A percentile compares a stretch with the other conserved stretches of the same genome.
Conservation (phyloP, 2,888 invertebrate genomes). For the Aproaerema taeniolella region DNA sequence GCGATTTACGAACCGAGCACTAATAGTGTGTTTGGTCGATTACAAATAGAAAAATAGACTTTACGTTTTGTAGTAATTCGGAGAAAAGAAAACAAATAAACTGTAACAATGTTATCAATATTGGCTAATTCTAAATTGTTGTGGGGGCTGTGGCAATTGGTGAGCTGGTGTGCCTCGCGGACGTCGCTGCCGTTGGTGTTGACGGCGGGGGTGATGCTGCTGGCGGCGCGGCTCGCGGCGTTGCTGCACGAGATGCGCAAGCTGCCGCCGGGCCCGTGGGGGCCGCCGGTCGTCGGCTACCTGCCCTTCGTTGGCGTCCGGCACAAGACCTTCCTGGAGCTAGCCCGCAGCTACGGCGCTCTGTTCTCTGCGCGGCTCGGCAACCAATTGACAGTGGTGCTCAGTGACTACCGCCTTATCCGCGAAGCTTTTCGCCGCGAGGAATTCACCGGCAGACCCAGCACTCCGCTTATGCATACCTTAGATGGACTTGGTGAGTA, state of each 20-base stretch:
- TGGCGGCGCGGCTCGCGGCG: conserved; percentile 64
- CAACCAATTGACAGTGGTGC: conserved; percentile 88
- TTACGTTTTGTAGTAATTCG: conserved; percentile 25
- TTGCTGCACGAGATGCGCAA: conserved; percentile 61
- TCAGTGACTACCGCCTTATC: conserved; percentile 91
- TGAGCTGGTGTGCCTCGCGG: conserved; percentile 58
- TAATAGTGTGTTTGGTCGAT: conserved; percentile 48
- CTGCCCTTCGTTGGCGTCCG: conserved; percentile 87
- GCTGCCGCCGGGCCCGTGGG: conserved; percentile 93
- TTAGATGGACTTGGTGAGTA: conserved; percentile 92
- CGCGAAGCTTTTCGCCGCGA: conserved; percentile 90
- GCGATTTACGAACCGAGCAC: conserved; percentile 55
- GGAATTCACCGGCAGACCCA: conserved; percentile 92
- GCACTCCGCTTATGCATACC: conserved; percentile 90
- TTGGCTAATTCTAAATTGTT: conserved; percentile 69
- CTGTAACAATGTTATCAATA: conserved; percentile 53
- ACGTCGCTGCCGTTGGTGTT: conserved; percentile 64
- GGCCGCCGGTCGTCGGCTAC: conserved; percentile 89
- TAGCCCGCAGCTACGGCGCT: conserved; percentile 87
- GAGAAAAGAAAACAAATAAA: conserved; percentile 25
- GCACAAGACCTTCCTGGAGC: conserved; percentile 86
- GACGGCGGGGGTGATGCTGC: conserved; percentile 62
- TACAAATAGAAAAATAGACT: no score
- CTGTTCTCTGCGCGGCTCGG: conserved; percentile 90
- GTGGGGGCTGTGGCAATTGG: conserved; percentile 70